Base-by-base conservation (phyloP, 1,140 invertebrate species). In the Ctenoplectra terminalis region DNA sequence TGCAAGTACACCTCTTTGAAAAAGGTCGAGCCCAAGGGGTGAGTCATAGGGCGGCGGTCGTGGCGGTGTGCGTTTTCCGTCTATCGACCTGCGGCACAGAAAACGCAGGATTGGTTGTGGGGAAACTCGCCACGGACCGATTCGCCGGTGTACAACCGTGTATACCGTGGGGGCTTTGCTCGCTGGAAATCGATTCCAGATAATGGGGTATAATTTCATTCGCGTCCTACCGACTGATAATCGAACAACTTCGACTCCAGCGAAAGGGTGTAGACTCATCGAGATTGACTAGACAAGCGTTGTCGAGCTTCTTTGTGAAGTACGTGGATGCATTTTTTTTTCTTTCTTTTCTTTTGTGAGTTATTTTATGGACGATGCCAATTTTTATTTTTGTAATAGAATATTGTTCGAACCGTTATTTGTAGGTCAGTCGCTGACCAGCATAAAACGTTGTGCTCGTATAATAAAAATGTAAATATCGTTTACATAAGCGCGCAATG, bases 151-250 rank as follows among this genome's bases (percentile, higher is more conserved):
- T 71, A 69, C 52, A 31, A 64, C 61, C 34, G n/a, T 63, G 61
- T 40, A 4, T 3, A 15, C 58, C 29, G 31, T 26, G 58, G 54
- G 70, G 26, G 29, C 34, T 66, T 23, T 60, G 31, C 52, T 13
- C 43, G 29, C 31, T 50, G 29, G 26, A 63, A 58, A 83, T 83
- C 85, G 85, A 87, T 87, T 80, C 60, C 17, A 13, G 64, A 78
- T 86, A 82, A 86, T 78, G 43, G 79, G 26, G 54, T 79, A 72
- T 86, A 86, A 86, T 86, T 83, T 74, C 85, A 86, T 82, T 86
- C 69, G 73, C 52, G 73, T 82, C 54, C 31, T 56, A 66, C 34
- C 40, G 54, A n/a, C n/a, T 31, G 50, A 72, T 69, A 17, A 81
- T 82, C 66, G 70, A 82, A 58, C 60, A 48, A 11, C 31, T 26